Percentiles rank a stretch among this genome's conserved stretches.
phyloP scores from a whole-genome alignment of 2,888 invertebrate genomes.

The Lissonota sp. region DNA sequence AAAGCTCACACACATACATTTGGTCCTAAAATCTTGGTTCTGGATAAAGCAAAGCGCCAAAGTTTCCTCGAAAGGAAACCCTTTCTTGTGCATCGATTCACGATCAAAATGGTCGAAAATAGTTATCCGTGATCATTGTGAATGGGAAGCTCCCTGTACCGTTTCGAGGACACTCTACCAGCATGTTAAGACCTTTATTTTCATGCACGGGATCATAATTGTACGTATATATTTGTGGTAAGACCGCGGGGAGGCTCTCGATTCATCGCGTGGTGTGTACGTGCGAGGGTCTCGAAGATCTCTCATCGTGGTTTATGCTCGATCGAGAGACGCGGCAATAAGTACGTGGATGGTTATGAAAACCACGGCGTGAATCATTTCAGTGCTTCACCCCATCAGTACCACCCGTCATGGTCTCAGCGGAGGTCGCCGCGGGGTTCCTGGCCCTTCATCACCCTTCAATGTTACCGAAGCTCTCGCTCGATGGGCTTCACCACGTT shows the following conservation, averaged over 20 bases:
- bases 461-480: constrained; percentile 64
- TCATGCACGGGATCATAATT: no score
- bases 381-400: constrained; percentile 60
- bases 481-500: constrained; percentile 37
- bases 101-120: no score
- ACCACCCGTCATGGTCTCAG: constrained; percentile 74
- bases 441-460: constrained; percentile 79
- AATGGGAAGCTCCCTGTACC: no score
- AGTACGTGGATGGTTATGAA: constrained; percentile 24
- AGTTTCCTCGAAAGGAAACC: no score
- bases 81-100: no score
- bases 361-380: constrained; percentile 65
- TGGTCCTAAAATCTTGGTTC: no score
- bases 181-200: no score
- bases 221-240: constrained; percentile 34
- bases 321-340: constrained; percentile 60
- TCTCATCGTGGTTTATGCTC: constrained; percentile 33
- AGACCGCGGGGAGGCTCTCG: constrained; percentile 31
- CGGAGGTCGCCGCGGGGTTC: constrained; percentile 74
- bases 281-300: constrained; percentile 22
- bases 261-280: constrained; percentile 24
- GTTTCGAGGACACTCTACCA: no score
- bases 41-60: no score
- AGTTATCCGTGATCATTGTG: no score
- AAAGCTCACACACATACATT: no score